phyloP scores from a whole-genome alignment of 2,797 vertebrate species.

The Hyperoplus lanceolatus region DNA sequence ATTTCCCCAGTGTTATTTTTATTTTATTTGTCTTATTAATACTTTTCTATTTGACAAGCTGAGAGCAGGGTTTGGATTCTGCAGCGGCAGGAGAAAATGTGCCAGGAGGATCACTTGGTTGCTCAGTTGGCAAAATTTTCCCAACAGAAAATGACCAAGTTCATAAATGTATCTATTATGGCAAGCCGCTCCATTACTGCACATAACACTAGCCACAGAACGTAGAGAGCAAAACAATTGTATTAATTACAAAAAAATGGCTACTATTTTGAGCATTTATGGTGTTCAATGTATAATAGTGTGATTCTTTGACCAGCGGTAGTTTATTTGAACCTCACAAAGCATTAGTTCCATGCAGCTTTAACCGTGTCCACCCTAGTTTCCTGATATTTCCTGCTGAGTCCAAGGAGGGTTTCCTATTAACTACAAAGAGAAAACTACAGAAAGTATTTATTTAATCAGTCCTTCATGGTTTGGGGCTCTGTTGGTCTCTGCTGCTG shows the following conservation, averaged over 20 bases:
- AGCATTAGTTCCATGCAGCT: slow-evolving; percentile 23
- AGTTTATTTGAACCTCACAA: slow-evolving; percentile 41
- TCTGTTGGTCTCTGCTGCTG: background rate
- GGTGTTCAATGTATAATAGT: slow-evolving; percentile 35
- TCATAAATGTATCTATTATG: background rate
- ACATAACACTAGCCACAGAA: background rate
- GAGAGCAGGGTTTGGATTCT: slow-evolving; percentile 26
- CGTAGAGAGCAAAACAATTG: background rate
- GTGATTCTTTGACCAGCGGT: slow-evolving; percentile 23
- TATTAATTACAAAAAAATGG: background rate
- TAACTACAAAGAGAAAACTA: slow-evolving; percentile 13
- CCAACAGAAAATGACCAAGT: slow-evolving; percentile 13
- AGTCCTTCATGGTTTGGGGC: background rate
- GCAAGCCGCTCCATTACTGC: background rate
- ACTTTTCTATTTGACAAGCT: slow-evolving; percentile 4
- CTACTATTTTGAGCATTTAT: background rate
- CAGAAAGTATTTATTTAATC: background rate
- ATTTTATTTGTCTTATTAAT: no score
- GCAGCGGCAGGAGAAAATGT: background rate
- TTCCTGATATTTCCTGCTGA: slow-evolving; percentile 21
- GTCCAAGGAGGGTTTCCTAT: slow-evolving; percentile 7
- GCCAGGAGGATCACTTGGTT: slow-evolving; percentile 1
- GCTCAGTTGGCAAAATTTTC: slow-evolving; percentile 1
- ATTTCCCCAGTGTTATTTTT: background rate
- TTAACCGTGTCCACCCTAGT: slow-evolving; percentile 1